Evolutionary conservation across 2,797 vertebrate species (phyloP), one percentile per base, ranked within the genome.

Genomic region (Poeciliopsis presidionis): DNA sequence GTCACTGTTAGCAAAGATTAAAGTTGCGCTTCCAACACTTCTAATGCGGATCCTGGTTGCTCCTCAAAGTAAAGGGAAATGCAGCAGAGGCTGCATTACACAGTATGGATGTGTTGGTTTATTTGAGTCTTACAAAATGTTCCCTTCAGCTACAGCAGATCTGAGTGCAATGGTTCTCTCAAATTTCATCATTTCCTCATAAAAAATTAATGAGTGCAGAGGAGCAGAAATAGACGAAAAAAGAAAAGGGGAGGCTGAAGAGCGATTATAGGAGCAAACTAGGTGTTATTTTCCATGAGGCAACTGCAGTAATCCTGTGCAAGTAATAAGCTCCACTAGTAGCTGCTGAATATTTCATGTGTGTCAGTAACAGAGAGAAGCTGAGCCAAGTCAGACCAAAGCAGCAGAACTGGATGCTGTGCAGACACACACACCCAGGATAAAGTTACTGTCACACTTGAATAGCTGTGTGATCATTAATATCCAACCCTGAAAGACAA

Each of bases 321-420:
- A 43, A 51, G 73, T 82, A 88, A 92, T 90, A 87, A 93, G 81
- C 90, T 87, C 80, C 28, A 39, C 78, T 61, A 80, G 70, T 78
- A 84, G 22, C 84, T 84, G 80, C 72, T 95, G 77, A 94, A 95
- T 94, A 91, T 94, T 95, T 95, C 61, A 95, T 95, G 90, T 73
- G 78, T 49, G 49, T 84, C 84, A 90, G 88, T 84, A 90, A 92
- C 82, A 83, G 79, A 91, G 86, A 87, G 51, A 36, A 77, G 79
- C 72, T 73, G 72, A 85, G 81, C 82, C 39, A 55, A 73, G 77
- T 55, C 22, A 5, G 75, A 77, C 47, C 63, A 47, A 20, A 49
- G 43, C 55, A 76, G 22, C 57, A 41, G 73, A 70, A 45, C 30
- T 39, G 74, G 75, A 67, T 30, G 53, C 80, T 16, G 45, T 59